Evolutionary conservation across 1,140 invertebrate genomes (phyloP), one percentile per base, ranked within the genome.

Genomic region (Stegodyphus mimosarum): DNA sequence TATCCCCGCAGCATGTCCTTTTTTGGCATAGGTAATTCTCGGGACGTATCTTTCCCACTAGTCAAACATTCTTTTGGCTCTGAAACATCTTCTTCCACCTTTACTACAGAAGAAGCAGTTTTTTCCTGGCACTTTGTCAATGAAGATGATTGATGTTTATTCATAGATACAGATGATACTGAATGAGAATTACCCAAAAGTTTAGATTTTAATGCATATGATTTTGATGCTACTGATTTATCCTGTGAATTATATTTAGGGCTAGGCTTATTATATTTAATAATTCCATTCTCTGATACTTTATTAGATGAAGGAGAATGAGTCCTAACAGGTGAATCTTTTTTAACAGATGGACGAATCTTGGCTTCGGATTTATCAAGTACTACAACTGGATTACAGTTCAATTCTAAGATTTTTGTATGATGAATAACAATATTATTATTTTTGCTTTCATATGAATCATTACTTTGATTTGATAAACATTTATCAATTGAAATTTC

Each of bases 61-160:
- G 17, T 9, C 6, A 15, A 13, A 10, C 7, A 7, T 18, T 69
- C 63, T n/a, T 75, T 67, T 70, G 15, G 18, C 6, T 84, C 81
- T 6, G 13, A 13, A 64, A 70, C 15, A n/a, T 17, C 17, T 5
- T 64, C 51, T 13, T 69, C 64, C 6, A 49, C 0, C n/a, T 49
- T 71, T 7, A 9, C 9, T 5, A 18, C 55, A 51, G 63, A 6
- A n/a, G 18, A 33, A 53, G n/a, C 11, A 70, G 63, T 76, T 76
- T 84, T 84, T 69, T 84, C 73, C 73, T 84, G 81, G 73, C 72
- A 75, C 73, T 76, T 84, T 6, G 33, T 76, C 9, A n/a, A 53
- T 69, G 81, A 17, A n/a, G 53, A 81, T 63, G 78, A 81, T 17
- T 52, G 50, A 76, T 50, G 51, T 13, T 13, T 13, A 17, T 84